Base-by-base conservation (phyloP, 2,797 vertebrate species). In the Sciaenops ocellatus region DNA sequence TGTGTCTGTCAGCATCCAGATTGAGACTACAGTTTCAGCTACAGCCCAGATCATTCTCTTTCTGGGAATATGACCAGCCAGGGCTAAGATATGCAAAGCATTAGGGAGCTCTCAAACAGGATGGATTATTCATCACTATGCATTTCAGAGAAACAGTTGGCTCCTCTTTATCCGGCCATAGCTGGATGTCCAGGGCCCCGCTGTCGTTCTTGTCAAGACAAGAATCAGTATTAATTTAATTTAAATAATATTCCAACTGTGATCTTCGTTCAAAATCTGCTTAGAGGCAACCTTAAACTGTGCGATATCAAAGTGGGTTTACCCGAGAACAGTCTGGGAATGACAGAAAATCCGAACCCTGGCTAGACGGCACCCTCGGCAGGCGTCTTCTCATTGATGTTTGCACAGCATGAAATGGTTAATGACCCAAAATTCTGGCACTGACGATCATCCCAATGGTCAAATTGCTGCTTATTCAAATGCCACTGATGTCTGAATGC, bases 331-430 rank as follows among this genome's bases (percentile, higher is more conserved):
- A 68, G 47, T 68, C 42, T 9, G 68, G 2, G 22, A 60, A 52
- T 69, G 72, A 80, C 34, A 30, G 78, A 76, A 84, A 79, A 80
- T 80, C 73, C 0, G 34, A 69, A 60, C 54, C 52, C 38, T 28
- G 69, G 54, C 48, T 24, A 5, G 54, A 61, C 24, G 3, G 12
- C 69, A 16, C 12, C 62, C 51, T 69, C 62, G 0, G 61, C 73
- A 63, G 72, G 41, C 38, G 0, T 52, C 54, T 62, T n/a, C 55
- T 55, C 60, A 79, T 63, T 88, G 81, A 87, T 81, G 78, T 81
- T 47, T 84, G 72, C 85, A 46, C 90, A 88, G 85, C 83, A 69
- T 66, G 86, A 84, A 76, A 77, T 73, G 63, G 87, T 89, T 89
- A 88, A 91, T 84, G 89, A 85, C 67, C 72, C 54, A 1, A 12